These are phyloP conservation scores for Threskiornis aethiopicus DNA, from an alignment of 2,797 vertebrate species.

Conservation along the genomic window DNA sequence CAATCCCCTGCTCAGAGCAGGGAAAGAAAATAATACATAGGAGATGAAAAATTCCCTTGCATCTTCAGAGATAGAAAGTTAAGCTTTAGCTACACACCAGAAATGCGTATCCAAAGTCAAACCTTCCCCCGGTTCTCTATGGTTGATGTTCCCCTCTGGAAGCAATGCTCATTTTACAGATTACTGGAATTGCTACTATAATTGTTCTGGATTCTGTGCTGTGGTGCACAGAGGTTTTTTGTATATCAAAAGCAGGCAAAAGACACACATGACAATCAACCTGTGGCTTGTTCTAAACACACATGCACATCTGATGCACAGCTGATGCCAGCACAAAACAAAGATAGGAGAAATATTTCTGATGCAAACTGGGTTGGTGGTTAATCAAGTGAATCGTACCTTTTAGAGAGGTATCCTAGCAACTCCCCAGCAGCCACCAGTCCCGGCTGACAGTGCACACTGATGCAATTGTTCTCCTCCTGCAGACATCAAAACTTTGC, in stretches of 20 bases:
- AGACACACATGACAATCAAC: not conserved
- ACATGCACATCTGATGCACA: constrained; percentile 1
- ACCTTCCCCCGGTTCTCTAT: not conserved
- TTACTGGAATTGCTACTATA: not conserved
- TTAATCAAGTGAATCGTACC: constrained; percentile 71
- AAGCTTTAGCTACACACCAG: not conserved
- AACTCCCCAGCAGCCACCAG: constrained; percentile 68
- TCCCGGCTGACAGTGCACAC: constrained; percentile 51
- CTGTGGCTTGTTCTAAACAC: constrained; percentile 40
- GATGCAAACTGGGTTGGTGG: constrained; percentile 61
- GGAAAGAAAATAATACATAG: not conserved
- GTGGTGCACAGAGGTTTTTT: not conserved
- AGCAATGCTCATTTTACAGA: not conserved
- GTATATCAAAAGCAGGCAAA: not conserved
- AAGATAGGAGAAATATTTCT: constrained; percentile 49
- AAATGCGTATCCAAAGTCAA: not conserved
- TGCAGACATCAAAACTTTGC: constrained; percentile 70
- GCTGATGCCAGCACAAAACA: constrained; percentile 37
- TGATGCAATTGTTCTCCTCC: constrained; percentile 65
- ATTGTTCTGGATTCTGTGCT: not conserved
- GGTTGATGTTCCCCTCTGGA: not conserved
- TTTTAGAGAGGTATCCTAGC: constrained; percentile 75
- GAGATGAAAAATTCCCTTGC: not conserved
- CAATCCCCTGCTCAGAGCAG: not conserved
- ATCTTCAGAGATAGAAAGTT: not conserved